Evolutionary conservation across 2,113 vertebrate genomes (phyloP), one percentile per base, ranked within the genome.

Genomic region (Tenrec ecaudatus): DNA sequence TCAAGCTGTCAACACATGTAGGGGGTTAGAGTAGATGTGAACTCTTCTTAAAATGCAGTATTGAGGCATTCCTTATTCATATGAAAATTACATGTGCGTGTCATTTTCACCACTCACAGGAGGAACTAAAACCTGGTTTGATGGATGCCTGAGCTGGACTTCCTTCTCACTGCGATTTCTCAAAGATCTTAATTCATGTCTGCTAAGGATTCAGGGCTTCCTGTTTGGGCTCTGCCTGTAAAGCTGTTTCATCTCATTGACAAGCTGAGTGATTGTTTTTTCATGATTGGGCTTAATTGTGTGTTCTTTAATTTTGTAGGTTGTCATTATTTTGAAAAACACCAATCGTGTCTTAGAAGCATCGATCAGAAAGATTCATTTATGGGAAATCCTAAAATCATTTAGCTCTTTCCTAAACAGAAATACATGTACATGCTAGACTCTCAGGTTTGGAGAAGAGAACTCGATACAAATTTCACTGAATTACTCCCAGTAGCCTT

Each of bases 261-360:
- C 68, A 86, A 60, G 16, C 78, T 95, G 92, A 95, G 64, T 93
- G 71, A 71, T 40, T 81, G 57, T 91, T 86, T 58, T 58, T 91
- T 23, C 38, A 80, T 94, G 31, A 5, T 94, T 94, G 82, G 71
- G 40, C 29, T 90, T 95, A 66, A 90, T 40, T 82, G 36, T 64
- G 23, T 85, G 3, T 89, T 62, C 38, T 90, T 87, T 66, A 20
- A 86, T 89, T 88, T 90, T 82, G 57, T 82, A 57, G 20, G 0
- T 57, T 90, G 47, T 92, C 57, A 58, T 88, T 15, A 81, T 92
- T 95, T 88, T 94, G 16, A 93, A 94, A 86, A 81, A 91, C 53
- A 83, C 71, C 25, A 57, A 93, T 29, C 38, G 68, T 6, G n/a
- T 78, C 60, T 76, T 83, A 25, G 68, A 91, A 68, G 53, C 19